A percentile compares a stretch with the other conserved stretches of the same genome.
These are phyloP conservation scores for Hirundichthys speculiger DNA, from an alignment of 2,113 vertebrate genomes.

Conservation along the genomic window DNA sequence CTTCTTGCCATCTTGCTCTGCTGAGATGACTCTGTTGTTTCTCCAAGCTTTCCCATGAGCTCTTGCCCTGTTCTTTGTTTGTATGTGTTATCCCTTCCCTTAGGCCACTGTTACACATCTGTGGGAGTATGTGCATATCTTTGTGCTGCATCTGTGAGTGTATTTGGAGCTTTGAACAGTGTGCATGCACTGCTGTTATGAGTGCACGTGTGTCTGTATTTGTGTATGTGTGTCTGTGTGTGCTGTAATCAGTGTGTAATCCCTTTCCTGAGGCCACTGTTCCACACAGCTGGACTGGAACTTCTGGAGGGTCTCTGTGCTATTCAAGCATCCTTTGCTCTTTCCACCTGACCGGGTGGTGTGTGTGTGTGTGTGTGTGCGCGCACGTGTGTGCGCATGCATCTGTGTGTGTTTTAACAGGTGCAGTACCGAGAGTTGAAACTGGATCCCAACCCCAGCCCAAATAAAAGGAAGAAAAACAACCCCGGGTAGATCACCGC, in stretches of 20 bases:
- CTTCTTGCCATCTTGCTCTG: slow-evolving; percentile 44
- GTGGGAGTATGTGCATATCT: slow-evolving; percentile 49
- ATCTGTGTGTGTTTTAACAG: slow-evolving; percentile 93
- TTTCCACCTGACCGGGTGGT: slow-evolving; percentile 80
- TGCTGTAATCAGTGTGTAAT: slow-evolving; percentile 77
- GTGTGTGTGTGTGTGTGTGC: slow-evolving; percentile 60
- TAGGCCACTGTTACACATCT: slow-evolving; percentile 74
- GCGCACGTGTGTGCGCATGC: slow-evolving; percentile 49
- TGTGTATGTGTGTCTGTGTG: slow-evolving; percentile 13
- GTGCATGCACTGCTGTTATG: slow-evolving; percentile 18
- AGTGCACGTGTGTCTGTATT: slow-evolving; percentile 1
- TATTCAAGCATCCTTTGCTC: slow-evolving; percentile 80
- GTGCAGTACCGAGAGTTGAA: slow-evolving; percentile 98
- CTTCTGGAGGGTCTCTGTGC: slow-evolving; percentile 62
- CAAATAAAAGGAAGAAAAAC: slow-evolving; percentile 98
- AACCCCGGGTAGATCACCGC: slow-evolving; percentile 86
- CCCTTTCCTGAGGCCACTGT: slow-evolving; percentile 74
- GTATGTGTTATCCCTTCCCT: slow-evolving; percentile 76
- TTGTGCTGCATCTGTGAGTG: slow-evolving; percentile 36
- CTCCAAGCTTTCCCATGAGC: slow-evolving; percentile 72
- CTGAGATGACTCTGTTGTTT: slow-evolving; percentile 73
- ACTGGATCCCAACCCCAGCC: slow-evolving; percentile 93
- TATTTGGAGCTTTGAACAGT: slow-evolving; percentile 51
- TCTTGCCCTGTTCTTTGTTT: slow-evolving; percentile 73
- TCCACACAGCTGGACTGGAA: slow-evolving; percentile 67